Percentiles rank a stretch among this genome's conserved stretches.
Conservation (phyloP, 2,797 vertebrate genomes). For the Sebastes iracundus region DNA sequence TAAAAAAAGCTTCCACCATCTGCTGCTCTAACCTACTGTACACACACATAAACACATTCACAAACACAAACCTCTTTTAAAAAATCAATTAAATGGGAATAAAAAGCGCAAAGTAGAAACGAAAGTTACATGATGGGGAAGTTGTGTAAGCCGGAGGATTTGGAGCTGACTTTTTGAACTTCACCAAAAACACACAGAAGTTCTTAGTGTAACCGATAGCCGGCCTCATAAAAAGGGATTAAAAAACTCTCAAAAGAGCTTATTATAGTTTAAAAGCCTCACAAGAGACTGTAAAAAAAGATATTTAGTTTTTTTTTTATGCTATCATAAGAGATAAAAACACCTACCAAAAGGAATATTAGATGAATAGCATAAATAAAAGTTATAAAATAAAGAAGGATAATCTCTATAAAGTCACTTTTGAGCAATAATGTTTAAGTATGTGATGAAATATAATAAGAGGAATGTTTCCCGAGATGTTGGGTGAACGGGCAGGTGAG, state of each 20-base stretch:
- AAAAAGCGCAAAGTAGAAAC: neutral
- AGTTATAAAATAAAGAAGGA: neutral
- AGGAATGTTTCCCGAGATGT: neutral
- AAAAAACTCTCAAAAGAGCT: neutral
- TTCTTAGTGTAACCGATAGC: neutral
- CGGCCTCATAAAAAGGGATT: neutral
- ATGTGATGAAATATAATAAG: neutral
- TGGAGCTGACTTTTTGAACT: constrained; percentile 28
- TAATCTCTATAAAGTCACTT: neutral
- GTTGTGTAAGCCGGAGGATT: neutral
- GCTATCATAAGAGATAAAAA: neutral
- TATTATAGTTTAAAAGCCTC: neutral
- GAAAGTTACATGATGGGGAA: neutral
- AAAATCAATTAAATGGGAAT: neutral
- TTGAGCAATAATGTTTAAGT: neutral
- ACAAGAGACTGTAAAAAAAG: neutral
- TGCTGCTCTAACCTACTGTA: constrained; percentile 1
- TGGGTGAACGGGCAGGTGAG: constrained; percentile 45
- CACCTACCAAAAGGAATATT: neutral
- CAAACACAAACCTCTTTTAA: too few relatives aligned
- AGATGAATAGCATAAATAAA: neutral
- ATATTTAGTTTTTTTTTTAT: neutral
- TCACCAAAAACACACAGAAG: neutral
- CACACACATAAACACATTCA: neutral
- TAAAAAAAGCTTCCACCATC: constrained; percentile 3